These are phyloP conservation scores for cattle (Bos taurus) DNA, from an alignment of 2,113 vertebrate genomes.

Conservation along the genomic window ARS-UCD2.0 NC_037350.1:32798501-32799000, in stretches of 20 bases:
- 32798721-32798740: not conserved
- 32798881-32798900: not conserved
- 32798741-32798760: not conserved
- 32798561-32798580: not conserved
- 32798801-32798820: not conserved
- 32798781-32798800: not conserved
- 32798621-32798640: not conserved
- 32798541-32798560: not conserved
- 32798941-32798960: not conserved
- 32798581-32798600: not conserved
- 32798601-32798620: not conserved
- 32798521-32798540: not conserved
- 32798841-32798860: not conserved
- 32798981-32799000: not conserved
- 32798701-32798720: not conserved
- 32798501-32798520: not conserved
- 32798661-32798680: not conserved
- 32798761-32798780: not conserved
- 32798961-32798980: not conserved
- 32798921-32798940: not conserved
- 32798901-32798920: not conserved
- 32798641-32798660: not conserved
- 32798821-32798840: not conserved
- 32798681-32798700: not conserved
- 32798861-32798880: not conserved